Percentiles rank a stretch among this genome's conserved stretches.
phyloP scores from a whole-genome alignment of 2,113 vertebrate species.

The Acrocephalus kingi region DNA sequence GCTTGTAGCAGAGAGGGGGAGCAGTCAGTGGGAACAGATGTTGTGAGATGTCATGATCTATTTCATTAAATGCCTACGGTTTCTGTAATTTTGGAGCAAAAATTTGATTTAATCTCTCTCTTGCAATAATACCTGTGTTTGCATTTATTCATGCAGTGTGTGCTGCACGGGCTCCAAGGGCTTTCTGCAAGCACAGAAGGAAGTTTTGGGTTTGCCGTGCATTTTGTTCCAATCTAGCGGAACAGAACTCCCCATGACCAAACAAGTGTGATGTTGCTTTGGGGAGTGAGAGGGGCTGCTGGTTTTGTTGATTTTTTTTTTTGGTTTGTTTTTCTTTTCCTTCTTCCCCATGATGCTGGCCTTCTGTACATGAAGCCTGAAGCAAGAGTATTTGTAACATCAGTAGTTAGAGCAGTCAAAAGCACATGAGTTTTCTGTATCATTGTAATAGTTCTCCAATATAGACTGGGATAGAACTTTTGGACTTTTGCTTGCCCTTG shows the following conservation, averaged over 20 bases:
- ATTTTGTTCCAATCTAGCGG: neutral
- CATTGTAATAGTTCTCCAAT: neutral
- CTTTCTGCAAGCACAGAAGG: neutral
- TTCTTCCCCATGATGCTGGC: neutral
- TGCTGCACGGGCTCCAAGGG: fast-evolving
- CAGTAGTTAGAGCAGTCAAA: neutral
- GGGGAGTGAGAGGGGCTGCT: neutral
- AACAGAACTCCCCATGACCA: neutral
- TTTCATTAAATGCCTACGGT: neutral
- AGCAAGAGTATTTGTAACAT: neutral
- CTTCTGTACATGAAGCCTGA: neutral
- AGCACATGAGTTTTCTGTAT: neutral
- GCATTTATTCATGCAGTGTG: neutral
- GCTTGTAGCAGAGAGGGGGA: neutral
- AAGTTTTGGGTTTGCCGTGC: neutral
- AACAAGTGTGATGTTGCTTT: neutral
- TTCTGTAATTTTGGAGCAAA: neutral
- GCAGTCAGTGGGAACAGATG: neutral
- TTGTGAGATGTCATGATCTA: neutral
- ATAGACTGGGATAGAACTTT: neutral
- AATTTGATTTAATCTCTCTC: neutral
- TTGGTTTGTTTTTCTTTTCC: neutral
- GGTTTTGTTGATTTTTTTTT: neutral
- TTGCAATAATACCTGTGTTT: neutral
- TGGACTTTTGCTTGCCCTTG: neutral